Evolutionary conservation across 2,797 vertebrate genomes (phyloP).

Genomic region (Diplodus sargus): DNA sequence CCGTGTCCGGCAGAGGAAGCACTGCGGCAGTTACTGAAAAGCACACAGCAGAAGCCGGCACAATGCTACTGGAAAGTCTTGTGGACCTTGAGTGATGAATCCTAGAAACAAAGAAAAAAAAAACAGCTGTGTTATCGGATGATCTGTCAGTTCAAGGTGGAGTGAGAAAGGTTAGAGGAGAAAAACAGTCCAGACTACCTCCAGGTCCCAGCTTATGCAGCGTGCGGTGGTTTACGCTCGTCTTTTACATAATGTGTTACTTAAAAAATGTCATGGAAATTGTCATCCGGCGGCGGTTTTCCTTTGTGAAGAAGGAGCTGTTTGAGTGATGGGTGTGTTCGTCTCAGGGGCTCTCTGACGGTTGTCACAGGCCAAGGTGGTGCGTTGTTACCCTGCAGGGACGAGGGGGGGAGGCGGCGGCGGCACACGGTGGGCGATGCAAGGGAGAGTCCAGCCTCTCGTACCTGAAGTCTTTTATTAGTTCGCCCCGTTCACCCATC

Average conservation of each 20-base stretch:
- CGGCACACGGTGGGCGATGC: constrained; percentile 13
- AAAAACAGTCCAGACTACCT: constrained; percentile 31
- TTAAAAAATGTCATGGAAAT: constrained; percentile 15
- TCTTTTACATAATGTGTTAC: constrained; percentile 36
- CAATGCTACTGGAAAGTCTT: constrained; percentile 37
- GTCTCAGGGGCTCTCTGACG: constrained; percentile 51
- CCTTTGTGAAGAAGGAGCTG: background rate
- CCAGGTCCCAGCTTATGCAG: constrained; percentile 25
- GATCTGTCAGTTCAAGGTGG: constrained; percentile 16
- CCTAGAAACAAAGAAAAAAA: constrained; percentile 26
- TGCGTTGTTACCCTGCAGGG: constrained; percentile 31
- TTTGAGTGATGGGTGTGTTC: constrained; percentile 48
- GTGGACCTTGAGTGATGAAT: background rate
- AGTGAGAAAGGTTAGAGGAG: background rate
- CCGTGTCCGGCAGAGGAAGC: constrained; percentile 21
- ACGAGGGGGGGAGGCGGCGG: constrained; percentile 24
- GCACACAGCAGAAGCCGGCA: constrained; percentile 52
- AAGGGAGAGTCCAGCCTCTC: constrained; percentile 48
- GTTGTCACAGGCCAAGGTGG: constrained; percentile 56
- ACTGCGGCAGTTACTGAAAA: constrained; percentile 51
- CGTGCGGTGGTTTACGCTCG: background rate
- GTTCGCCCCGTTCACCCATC: constrained; percentile 37
- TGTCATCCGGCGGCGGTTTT: background rate
- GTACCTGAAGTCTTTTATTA: constrained; percentile 66
- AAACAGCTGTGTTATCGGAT: constrained; percentile 4